These are phyloP conservation scores for Papilio glaucus DNA, from an alignment of 1,140 invertebrate genomes.

Conservation along the genomic window DNA sequence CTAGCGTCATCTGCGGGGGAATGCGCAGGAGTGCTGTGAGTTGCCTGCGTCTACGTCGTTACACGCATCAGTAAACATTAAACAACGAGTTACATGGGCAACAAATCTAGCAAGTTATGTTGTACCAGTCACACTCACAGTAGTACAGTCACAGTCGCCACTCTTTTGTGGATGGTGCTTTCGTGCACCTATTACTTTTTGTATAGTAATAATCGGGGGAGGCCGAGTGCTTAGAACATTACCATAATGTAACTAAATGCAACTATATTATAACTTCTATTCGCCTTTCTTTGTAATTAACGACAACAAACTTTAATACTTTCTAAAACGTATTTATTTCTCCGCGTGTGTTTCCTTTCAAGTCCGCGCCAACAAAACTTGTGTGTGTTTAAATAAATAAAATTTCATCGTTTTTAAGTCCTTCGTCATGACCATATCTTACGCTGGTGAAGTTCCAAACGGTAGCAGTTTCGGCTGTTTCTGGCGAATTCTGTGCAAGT, in stretches of 20 bases:
- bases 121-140: too few species aligned
- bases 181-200: constrained; percentile 57
- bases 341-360: constrained; percentile 77
- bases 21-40: constrained; percentile 34
- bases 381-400: constrained; percentile 79
- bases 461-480: constrained; percentile 95
- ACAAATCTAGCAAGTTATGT: constrained; percentile 50
- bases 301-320: constrained; percentile 73
- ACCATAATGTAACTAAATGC: constrained; percentile 79
- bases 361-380: constrained; percentile 76
- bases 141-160: constrained; percentile 65
- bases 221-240: constrained; percentile 64
- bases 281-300: constrained; percentile 65
- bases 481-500: constrained; percentile 93
- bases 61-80: constrained; percentile 59
- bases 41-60: constrained; percentile 50
- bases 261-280: constrained; percentile 64
- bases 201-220: constrained; percentile 57
- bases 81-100: constrained; percentile 54
- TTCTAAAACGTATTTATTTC: constrained; percentile 82
- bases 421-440: constrained; percentile 91
- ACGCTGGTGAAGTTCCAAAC: constrained; percentile 94
- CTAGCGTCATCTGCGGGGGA: constrained; percentile 43
- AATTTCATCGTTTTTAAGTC: constrained; percentile 70
- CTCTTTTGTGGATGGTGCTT: constrained; percentile 61